Base-by-base conservation (phyloP, 2,888 invertebrate species). In the Eupithecia insigniata region DNA sequence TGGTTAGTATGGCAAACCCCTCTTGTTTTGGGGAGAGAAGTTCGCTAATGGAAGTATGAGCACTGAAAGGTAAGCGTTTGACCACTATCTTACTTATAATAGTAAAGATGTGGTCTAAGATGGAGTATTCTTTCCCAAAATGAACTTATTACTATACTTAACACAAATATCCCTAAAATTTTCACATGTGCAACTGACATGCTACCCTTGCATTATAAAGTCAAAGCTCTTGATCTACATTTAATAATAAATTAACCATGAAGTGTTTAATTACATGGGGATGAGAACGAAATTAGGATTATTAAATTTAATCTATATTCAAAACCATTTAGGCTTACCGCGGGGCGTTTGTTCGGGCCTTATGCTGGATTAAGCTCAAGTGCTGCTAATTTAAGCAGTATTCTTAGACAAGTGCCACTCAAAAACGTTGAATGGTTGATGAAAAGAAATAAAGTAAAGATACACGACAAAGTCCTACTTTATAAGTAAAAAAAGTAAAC, bases 291-390 rank as follows among this genome's bases (percentile, higher is more conserved):
- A 89, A 89, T 89, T 87, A 87, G 85, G 87, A 87, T 89, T 87
- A 88, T 92, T 89, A 89, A 90, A 90, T 89, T 89, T 90, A 90
- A 91, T 90, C 88, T 89, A 87, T 88, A 89, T 90, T 88, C 89
- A 87, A 88, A 90, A 89, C 86, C 87, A 84, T 71, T 74, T 74
- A 74, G 84, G 85, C 81, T 79, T 82, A 82, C 82, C 84, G 79
- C 81, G 80, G 81, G 80, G 81, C 84, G 87, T 85, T 88, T 86
- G 86, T 84, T 82, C 79, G 74, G 80, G 85, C 88, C 87, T 91
- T 90, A 91, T 88, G 85, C 86, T 78, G 85, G 90, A 87, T 92
- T 89, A 88, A 83, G 82, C 78, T 80, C 85, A 87, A 91, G 88
- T 88, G 87, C 82, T 85, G 87, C 86, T 90, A 90, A 91, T 89